Base-by-base conservation (phyloP, 2,113 vertebrate species). In the Hippocampus mohnikei region DNA sequence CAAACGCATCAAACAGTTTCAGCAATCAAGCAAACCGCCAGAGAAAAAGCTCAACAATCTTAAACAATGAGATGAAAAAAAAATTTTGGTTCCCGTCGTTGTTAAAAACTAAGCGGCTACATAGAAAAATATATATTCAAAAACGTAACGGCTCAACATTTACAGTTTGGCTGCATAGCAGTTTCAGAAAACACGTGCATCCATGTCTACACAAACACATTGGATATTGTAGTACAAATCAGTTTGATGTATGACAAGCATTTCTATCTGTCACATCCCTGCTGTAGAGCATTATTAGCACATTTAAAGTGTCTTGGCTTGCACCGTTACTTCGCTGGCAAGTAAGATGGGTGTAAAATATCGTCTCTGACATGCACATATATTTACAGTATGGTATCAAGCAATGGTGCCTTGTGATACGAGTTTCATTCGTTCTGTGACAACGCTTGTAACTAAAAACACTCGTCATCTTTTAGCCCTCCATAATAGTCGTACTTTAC, bases 101-200 rank as follows among this genome's bases (percentile, higher is more conserved):
- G 72, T 73, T 55, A 81, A 81, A 81, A 84, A 68, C 61, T 56
- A 37, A 86, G 66, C 82, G 69, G 72, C 69, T 78, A 79, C 76
- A 84, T 81, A 89, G 78, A 90, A 85, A 87, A 87, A 87, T 82
- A 89, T 80, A 84, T 81, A 76, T 83, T 87, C 69, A 86, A 88
- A 89, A 84, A 81, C 77, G 5, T 84, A 80, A 89, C 77, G 83
- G 67, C 77, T 84, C 79, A 86, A 87, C 73, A 87, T 80, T 94
- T 93, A 83, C 84, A 80, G 74, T 88, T 92, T 91, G 89, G 86
- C 90, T 93, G 88, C 87, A 92, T 92, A 89, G 92, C 94, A 94
- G 92, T 91, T 92, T 92, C 89, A 93, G 92, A 93, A 79, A 83
- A 94, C 77, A 88, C 81, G 77, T 91, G 82, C 81, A 89, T 85